These are phyloP conservation scores for Sitta europaea DNA, from an alignment of 2,113 vertebrate genomes.

Conservation along the genomic window DNA sequence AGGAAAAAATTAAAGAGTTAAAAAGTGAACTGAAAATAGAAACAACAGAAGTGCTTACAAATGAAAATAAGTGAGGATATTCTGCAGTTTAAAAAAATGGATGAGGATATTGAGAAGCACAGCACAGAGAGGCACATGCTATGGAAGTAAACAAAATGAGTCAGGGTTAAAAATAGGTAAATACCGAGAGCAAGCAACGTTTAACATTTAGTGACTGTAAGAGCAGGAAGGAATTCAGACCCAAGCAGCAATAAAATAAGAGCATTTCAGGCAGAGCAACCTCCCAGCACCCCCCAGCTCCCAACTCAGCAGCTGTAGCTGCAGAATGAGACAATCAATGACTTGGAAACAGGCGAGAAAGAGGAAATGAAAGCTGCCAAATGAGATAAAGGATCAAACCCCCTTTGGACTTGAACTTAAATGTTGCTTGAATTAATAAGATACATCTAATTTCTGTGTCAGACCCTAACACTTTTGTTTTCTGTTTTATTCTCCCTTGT, in stretches of 20 bases:
- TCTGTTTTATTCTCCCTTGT: not conserved
- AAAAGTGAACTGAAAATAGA: not conserved
- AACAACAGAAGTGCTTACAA: not conserved
- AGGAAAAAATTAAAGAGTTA: not conserved
- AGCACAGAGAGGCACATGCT: not conserved
- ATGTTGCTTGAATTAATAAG: not conserved
- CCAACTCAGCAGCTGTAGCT: not conserved
- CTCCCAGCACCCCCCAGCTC: not conserved
- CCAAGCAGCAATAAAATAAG: not conserved
- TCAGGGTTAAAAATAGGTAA: conserved; percentile 38
- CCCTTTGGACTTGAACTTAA: not conserved
- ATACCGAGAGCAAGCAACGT: not conserved
- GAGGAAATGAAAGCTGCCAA: not conserved
- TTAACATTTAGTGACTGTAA: not conserved
- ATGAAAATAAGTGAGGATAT: not conserved
- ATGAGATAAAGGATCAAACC: not conserved
- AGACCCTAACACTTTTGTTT: not conserved
- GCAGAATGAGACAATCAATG: not conserved
- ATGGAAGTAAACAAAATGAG: conserved; percentile 24
- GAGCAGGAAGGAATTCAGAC: not conserved
- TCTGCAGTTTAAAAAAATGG: not conserved
- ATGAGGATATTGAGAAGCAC: not conserved
- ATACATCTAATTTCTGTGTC: not conserved
- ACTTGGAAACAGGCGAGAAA: not conserved
- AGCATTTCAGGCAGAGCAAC: not conserved